Base-by-base conservation (phyloP, 1,140 invertebrate genomes). In the Dinoponera quadriceps region DNA sequence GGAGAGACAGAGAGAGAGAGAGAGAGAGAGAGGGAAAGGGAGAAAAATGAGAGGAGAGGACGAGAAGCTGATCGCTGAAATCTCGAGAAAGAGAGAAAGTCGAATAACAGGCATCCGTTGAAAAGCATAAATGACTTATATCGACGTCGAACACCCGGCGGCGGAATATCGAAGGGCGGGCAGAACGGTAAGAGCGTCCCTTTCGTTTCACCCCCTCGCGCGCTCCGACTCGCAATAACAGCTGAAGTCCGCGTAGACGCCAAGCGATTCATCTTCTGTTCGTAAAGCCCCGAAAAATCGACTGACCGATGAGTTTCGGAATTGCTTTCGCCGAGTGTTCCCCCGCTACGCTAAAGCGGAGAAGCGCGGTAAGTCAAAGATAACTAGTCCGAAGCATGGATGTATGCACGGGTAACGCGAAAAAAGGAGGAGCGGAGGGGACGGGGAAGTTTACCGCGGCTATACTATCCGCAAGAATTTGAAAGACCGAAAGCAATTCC, bases 401-500 rank as follows among this genome's bases (percentile, higher is more conserved):
- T 20, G 16, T 33, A 63, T 49, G 54, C 59, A 63, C 27, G 49
- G 51, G 60, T 57, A 60, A 55, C 63, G 48, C 57, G 51, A 68
- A 65, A 59, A n/a, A 66, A 59, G 27, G 22, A 16, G 22, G 29
- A 44, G 29, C 16, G 60, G 59, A 22, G 16, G 55, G 55, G 60
- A 18, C 29, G 68, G 59, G 66, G 66, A 48, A 51, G 49, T 74
- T 54, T 65, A 62, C 62, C 54, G 65, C 69, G 59, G 49, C 71
- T 44, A 66, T 48, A 54, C 29, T 51, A 59, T 77, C 81, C 62
- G 63, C 65, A 71, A 68, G 65, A 85, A 78, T 83, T 82, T 77
- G 57, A 83, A 69, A 75, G 62, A 72, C 38, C 20, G 22, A 66
- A 85, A 51, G 72, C 72, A 83, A 83, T 83, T 75, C 62, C 44